Conservation (phyloP, 2,888 invertebrate species). For the Orthosia cruda region DNA sequence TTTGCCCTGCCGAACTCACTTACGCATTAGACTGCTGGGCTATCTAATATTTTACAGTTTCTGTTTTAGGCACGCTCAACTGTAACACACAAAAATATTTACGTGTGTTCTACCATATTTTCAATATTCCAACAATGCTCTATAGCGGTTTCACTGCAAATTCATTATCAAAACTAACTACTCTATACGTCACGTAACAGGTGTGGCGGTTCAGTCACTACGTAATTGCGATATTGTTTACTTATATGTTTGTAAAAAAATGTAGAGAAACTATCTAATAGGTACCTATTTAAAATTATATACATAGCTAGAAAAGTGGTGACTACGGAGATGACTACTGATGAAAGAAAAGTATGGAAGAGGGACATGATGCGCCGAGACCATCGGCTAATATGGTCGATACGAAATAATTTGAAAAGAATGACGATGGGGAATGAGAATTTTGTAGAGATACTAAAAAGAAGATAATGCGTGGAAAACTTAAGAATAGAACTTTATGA, state of each 20-base stretch:
- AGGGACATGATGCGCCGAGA: neutral
- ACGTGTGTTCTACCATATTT: neutral
- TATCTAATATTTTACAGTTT: too few relatives aligned
- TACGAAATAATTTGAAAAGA: too few relatives aligned
- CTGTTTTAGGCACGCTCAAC: too few relatives aligned
- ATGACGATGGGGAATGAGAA: too few relatives aligned
- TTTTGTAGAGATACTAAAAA: too few relatives aligned
- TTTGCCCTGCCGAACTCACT: too few relatives aligned
- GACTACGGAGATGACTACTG: neutral
- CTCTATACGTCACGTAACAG: conserved; percentile 19
- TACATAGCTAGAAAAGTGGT: too few relatives aligned
- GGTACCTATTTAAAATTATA: neutral
- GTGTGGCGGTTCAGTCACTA: conserved; percentile 23
- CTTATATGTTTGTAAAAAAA: conserved; percentile 1
- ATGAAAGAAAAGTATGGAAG: neutral
- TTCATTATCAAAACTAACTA: conserved; percentile 10
- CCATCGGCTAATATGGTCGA: too few relatives aligned
- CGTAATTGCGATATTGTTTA: conserved; percentile 26
- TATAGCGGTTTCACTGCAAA: neutral
- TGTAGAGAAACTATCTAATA: neutral
- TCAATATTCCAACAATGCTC: neutral
- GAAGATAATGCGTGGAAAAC: too few relatives aligned
- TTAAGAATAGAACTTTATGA: too few relatives aligned
- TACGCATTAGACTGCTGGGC: too few relatives aligned
- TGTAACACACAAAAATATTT: too few relatives aligned